A percentile compares a stretch with the other conserved stretches of the same genome.
Conservation (phyloP, 2,888 invertebrate species). For the Cistogaster globosa region DNA sequence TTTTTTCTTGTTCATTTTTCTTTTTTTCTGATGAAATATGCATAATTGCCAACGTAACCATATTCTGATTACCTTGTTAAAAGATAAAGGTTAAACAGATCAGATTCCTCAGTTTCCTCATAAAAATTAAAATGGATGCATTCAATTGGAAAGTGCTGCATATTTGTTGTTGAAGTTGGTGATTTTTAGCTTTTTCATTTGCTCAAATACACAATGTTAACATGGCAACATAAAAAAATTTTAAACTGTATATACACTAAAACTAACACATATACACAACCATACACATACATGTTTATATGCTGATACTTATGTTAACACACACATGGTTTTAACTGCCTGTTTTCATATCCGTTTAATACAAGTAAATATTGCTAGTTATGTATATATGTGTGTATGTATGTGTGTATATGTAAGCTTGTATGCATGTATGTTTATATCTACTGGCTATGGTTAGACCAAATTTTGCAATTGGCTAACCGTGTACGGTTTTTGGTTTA, state of each 20-base stretch:
- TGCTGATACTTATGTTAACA: constrained; percentile 1
- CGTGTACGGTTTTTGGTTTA: constrained; percentile 64
- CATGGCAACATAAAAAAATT: constrained; percentile 53
- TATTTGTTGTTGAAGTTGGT: constrained; percentile 45
- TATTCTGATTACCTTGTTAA: constrained; percentile 65
- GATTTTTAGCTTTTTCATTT: constrained; percentile 27
- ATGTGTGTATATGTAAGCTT: constrained; percentile 1
- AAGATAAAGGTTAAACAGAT: constrained; percentile 66
- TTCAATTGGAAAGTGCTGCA: constrained; percentile 63
- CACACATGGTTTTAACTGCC: constrained; percentile 25
- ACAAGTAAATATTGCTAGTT: constrained; percentile 45
- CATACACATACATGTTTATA: background rate
- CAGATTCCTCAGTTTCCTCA: constrained; percentile 54
- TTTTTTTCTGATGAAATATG: constrained; percentile 25
- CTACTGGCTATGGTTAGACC: constrained; percentile 64
- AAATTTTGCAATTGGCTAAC: constrained; percentile 70
- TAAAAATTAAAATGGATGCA: constrained; percentile 61
- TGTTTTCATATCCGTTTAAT: constrained; percentile 50
- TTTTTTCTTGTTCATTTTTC: background rate
- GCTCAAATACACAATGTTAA: constrained; percentile 33
- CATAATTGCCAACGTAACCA: constrained; percentile 63
- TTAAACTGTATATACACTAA: constrained; percentile 1
- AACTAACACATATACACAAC: background rate
- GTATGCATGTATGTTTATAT: constrained; percentile 35
- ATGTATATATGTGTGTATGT: constrained; percentile 7